Conservation (phyloP, 2,888 invertebrate species). For the Agrotis segetum region DNA sequence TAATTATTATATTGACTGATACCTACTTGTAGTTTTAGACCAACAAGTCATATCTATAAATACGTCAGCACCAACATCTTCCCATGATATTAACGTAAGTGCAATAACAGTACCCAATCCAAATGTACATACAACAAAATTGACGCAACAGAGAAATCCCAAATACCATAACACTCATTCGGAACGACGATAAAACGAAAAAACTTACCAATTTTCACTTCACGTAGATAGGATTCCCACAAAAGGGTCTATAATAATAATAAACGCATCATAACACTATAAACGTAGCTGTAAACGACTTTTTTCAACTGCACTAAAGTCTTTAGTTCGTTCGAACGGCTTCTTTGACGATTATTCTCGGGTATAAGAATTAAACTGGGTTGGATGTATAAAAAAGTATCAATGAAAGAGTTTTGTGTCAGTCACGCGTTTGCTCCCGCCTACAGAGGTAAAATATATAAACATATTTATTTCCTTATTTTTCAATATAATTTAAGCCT, state of each 20-base stretch:
- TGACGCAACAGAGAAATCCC: constrained; percentile 53
- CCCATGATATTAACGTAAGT: not conserved
- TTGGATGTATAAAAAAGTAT: constrained; percentile 79
- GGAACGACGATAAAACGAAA: constrained; percentile 57
- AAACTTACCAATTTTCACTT: constrained; percentile 60
- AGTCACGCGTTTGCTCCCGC: constrained; percentile 41
- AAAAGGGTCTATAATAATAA: constrained; percentile 69
- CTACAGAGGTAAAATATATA: constrained; percentile 4
- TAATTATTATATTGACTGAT: not conserved
- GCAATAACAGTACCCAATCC: constrained; percentile 16
- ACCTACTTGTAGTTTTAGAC: not conserved
- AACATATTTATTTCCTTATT: too few relatives aligned
- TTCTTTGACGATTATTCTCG: constrained; percentile 86
- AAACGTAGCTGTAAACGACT: constrained; percentile 76
- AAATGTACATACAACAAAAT: constrained; percentile 49
- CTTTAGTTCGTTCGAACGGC: constrained; percentile 74
- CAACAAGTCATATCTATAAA: not conserved
- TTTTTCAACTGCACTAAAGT: constrained; percentile 71
- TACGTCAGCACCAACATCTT: not conserved
- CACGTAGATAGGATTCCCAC: constrained; percentile 63
- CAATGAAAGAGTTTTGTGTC: constrained; percentile 66
- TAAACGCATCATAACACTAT: constrained; percentile 77
- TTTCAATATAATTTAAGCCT: too few relatives aligned
- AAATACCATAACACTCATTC: constrained; percentile 57
- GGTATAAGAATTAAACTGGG: constrained; percentile 85